phyloP scores from a whole-genome alignment of 2,888 invertebrate genomes.

The Andrena flavipes region DNA sequence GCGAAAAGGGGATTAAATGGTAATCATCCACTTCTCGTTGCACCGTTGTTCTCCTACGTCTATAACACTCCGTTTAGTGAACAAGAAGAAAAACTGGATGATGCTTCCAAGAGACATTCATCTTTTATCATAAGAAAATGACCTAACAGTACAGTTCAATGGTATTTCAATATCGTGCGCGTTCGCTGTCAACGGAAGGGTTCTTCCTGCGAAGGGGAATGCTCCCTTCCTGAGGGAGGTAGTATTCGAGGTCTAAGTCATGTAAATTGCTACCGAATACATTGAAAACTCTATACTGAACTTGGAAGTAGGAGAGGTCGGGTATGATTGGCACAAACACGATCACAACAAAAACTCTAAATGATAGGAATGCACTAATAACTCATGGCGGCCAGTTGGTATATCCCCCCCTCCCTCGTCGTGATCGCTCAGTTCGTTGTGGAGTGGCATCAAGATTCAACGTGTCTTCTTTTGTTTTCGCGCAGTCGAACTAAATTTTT shows the following conservation, averaged over 20 bases:
- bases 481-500: too few relatives aligned
- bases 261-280: neutral
- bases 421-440: too few relatives aligned
- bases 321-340: neutral
- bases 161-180: neutral
- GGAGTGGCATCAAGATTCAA: too few relatives aligned
- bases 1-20: neutral
- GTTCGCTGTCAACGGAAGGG: neutral
- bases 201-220: neutral
- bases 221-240: too few relatives aligned
- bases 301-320: neutral
- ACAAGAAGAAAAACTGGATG: neutral
- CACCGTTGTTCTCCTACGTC: neutral
- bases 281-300: neutral
- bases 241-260: neutral
- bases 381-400: too few relatives aligned
- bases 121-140: neutral
- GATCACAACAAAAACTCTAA: too few relatives aligned
- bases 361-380: too few relatives aligned
- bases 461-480: too few relatives aligned
- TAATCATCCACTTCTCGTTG: neutral
- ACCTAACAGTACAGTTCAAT: neutral
- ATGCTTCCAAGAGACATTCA: neutral
- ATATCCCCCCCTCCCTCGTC: too few relatives aligned
- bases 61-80: neutral